These are phyloP conservation scores for Athalia rosae DNA, from an alignment of 2,888 invertebrate genomes.

Conservation along the genomic window DNA sequence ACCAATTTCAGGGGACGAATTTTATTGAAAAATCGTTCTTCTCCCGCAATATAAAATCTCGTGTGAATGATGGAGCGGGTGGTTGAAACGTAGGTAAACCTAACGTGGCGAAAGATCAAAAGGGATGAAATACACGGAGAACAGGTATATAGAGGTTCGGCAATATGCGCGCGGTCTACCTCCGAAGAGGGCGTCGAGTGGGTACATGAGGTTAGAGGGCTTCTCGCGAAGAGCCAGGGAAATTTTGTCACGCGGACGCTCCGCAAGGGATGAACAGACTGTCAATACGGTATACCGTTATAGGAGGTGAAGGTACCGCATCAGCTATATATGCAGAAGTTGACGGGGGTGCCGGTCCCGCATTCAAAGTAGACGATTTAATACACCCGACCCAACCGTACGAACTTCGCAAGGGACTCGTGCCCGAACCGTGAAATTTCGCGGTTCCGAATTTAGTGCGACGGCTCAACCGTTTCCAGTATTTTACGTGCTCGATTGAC, in stretches of 20 bases:
- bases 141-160: slow-evolving; percentile 12
- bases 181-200: neutral
- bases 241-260: slow-evolving; percentile 6
- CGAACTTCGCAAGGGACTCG: neutral
- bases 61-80: too few relatives aligned
- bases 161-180: slow-evolving; percentile 15
- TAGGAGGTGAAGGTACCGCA: neutral
- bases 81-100: slow-evolving; percentile 26
- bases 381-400: slow-evolving; percentile 4
- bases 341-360: slow-evolving; percentile 33
- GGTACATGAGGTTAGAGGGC: neutral
- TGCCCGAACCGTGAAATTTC: slow-evolving; percentile 15
- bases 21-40: too few relatives aligned
- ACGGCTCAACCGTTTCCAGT: neutral
- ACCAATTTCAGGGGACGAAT: too few relatives aligned
- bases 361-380: slow-evolving; percentile 36
- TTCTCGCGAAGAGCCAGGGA: slow-evolving; percentile 13
- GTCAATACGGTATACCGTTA: slow-evolving; percentile 18
- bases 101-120: slow-evolving; percentile 19
- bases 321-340: slow-evolving; percentile 7
- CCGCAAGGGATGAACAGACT: slow-evolving; percentile 35
- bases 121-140: slow-evolving; percentile 27
- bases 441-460: neutral
- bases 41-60: too few relatives aligned
- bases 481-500: too few relatives aligned